Base-by-base conservation (phyloP, 2,113 vertebrate genomes). In the Poicephalus gulielmi region DNA sequence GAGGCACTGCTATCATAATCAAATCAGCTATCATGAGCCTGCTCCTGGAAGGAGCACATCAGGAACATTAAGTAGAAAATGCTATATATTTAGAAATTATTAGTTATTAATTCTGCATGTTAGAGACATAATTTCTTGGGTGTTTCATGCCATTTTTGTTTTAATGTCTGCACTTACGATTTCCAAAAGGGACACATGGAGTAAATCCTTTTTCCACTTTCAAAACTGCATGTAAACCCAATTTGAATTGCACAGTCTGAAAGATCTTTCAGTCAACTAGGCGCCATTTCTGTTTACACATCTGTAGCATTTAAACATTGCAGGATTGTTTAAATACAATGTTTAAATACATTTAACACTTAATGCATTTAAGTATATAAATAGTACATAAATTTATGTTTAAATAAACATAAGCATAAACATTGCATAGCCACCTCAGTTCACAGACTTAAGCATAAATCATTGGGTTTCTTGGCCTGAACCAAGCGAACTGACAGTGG, bases 281-380 rank as follows among this genome's bases (percentile, higher is more conserved):
- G 39, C 0, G 5, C 43, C 14, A 3, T 63, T 88, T 90, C 53
- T 88, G 20, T 84, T 94, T 91, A 86, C 23, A 23, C 39, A 55
- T 78, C 86, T 75, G 33, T 52, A 89, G 77, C 73, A 82, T 71
- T 86, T 95, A 94, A 91, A 82, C 77, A 71, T 55, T 75, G 60
- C 39, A n/a, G 70, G 35, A 76, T 46, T 88, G 66, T 91, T 94
- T 91, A 91, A 85, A 88, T 9, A 8, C 67, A 49, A 14, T 6
- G 4, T 74, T 83, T 79, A 64, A 84, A 82, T 68, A 88, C 57
- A 83, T 83, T 85, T 91, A 79, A 27, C 57, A 20, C 85, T 79
- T 94, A 94, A 87, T 90, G 84, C 31, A 27, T 68, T 95, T 68
- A 71, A 87, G 59, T 67, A 33, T 28, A 77, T 80, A 96, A 95